Evolutionary conservation across 2,888 invertebrate genomes (phyloP).

Genomic region (Xylophagus ater): DNA sequence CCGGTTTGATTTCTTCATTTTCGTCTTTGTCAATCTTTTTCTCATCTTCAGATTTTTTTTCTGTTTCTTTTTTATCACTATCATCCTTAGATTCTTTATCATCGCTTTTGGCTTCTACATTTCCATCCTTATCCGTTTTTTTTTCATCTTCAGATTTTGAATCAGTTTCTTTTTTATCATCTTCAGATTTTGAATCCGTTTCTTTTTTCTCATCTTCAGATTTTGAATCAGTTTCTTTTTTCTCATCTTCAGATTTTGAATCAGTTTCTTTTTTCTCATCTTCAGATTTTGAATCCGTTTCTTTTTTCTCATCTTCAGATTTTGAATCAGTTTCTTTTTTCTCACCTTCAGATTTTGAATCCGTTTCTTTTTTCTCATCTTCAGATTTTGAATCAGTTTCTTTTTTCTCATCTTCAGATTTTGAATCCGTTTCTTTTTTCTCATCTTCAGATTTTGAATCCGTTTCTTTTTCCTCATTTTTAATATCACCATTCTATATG

Average conservation of each 20-base stretch:
- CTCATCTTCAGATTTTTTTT: slow-evolving; percentile 4
- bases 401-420: slow-evolving; percentile 1
- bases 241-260: slow-evolving; percentile 9
- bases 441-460: slow-evolving; percentile 11
- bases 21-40: not conserved
- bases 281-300: slow-evolving; percentile 11
- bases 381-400: slow-evolving; percentile 17
- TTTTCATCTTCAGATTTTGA: slow-evolving; percentile 8
- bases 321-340: slow-evolving; percentile 2
- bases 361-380: slow-evolving; percentile 10
- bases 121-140: slow-evolving; percentile 7
- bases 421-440: not conserved
- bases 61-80: slow-evolving; percentile 8
- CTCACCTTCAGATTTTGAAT: slow-evolving; percentile 3
- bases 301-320: slow-evolving; percentile 7
- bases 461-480: slow-evolving; percentile 7
- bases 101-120: slow-evolving; percentile 11
- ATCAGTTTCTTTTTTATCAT: not conserved
- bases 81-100: slow-evolving; percentile 10
- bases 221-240: slow-evolving; percentile 10
- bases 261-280: slow-evolving; percentile 9
- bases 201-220: slow-evolving; percentile 4
- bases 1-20: not conserved
- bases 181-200: slow-evolving; percentile 1
- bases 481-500: no score